These are phyloP conservation scores for Chironex yamaguchii DNA, from an alignment of 30 jellyfish, hydroid and myxozoan genomes.

Conservation along the genomic window DNA sequence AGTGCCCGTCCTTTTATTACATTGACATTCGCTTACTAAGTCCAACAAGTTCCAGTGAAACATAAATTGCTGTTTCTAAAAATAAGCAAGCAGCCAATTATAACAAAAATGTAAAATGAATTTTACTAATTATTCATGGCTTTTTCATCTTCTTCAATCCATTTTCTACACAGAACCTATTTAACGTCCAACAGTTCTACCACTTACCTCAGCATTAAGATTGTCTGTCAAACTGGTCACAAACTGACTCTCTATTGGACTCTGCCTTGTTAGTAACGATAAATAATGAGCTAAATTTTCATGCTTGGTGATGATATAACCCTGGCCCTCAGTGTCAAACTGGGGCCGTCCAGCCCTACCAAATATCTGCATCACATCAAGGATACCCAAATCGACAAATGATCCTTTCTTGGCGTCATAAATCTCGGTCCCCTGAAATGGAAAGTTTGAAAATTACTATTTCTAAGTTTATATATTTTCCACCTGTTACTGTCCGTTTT, in stretches of 20 bases:
- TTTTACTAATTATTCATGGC: too few species aligned
- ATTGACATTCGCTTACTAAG: too few species aligned
- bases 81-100: too few species aligned
- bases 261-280: conserved; percentile 78
- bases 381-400: conserved; percentile 93
- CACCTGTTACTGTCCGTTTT: too few species aligned
- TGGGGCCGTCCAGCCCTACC: conserved; percentile 99
- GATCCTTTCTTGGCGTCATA: conserved; percentile 98
- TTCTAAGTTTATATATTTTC: not conserved
- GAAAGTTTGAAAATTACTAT: not conserved
- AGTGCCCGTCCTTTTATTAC: too few species aligned
- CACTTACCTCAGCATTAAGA: conserved; percentile 94
- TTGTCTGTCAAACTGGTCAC: conserved; percentile 83
- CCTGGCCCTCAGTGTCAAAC: conserved; percentile 95
- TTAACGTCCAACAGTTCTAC: too few species aligned
- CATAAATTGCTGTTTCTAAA: too few species aligned
- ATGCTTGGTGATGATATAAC: conserved; percentile 89
- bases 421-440: conserved; percentile 87
- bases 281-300: conserved; percentile 85
- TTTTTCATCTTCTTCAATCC: too few species aligned
- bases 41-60: too few species aligned
- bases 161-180: too few species aligned
- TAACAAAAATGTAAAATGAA: too few species aligned
- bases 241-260: conserved; percentile 98
- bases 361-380: conserved; percentile 98